A percentile compares a stretch with the other conserved stretches of the same genome.
Evolutionary conservation across 2,113 vertebrate genomes (phyloP).

Genomic region (Hyaena hyaena): DNA sequence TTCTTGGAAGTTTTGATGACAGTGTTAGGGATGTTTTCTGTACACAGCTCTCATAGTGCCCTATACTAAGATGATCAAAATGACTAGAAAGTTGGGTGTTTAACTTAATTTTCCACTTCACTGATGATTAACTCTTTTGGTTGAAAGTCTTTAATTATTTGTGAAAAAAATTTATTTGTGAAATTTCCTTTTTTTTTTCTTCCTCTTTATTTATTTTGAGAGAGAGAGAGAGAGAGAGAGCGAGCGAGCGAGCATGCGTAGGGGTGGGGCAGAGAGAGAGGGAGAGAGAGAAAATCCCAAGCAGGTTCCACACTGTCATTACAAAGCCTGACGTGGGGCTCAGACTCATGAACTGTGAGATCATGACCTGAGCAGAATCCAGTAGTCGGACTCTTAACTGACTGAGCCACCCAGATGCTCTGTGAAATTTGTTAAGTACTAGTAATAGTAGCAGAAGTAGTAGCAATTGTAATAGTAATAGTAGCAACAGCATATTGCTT

Average conservation of each 20-base stretch:
- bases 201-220: too few relatives aligned
- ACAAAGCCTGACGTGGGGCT: too few relatives aligned
- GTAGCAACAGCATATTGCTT: not conserved
- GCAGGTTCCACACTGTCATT: too few relatives aligned
- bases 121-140: not conserved
- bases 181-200: not conserved
- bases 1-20: not conserved
- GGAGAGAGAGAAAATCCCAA: too few relatives aligned
- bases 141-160: conserved; percentile 14
- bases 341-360: too few relatives aligned
- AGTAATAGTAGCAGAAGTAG: not conserved
- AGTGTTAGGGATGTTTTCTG: not conserved
- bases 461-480: not conserved
- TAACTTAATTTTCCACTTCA: not conserved
- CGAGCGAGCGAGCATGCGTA: too few relatives aligned
- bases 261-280: too few relatives aligned
- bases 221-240: too few relatives aligned
- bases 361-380: too few relatives aligned
- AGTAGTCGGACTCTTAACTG: too few relatives aligned
- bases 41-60: not conserved
- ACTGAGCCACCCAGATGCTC: too few relatives aligned
- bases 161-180: not conserved
- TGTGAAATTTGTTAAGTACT: not conserved
- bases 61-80: not conserved
- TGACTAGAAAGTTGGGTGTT: not conserved